These are phyloP conservation scores for Tetranychus truncatus DNA, from an alignment of 2,888 invertebrate genomes.

Conservation along the genomic window DNA sequence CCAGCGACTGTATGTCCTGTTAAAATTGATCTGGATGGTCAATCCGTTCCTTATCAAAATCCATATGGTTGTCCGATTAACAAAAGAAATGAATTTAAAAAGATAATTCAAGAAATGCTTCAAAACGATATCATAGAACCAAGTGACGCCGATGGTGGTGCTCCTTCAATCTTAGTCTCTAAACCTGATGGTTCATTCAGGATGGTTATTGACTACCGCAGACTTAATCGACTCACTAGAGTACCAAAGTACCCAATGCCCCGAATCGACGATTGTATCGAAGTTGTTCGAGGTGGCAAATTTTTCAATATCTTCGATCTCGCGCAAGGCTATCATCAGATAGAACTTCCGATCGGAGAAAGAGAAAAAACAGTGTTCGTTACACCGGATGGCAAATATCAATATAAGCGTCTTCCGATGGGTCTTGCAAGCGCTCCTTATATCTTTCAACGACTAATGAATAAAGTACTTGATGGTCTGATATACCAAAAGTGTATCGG, in stretches of 20 bases:
- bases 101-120: background rate
- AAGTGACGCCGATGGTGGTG: background rate
- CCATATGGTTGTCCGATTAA: background rate
- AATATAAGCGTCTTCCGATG: no score
- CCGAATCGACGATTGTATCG: background rate
- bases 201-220: background rate
- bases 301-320: no score
- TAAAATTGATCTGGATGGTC: background rate
- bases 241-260: background rate
- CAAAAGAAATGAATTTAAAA: background rate
- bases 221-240: background rate
- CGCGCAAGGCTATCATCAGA: no score
- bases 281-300: background rate
- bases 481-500: no score
- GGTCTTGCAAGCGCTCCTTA: no score
- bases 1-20: background rate
- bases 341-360: no score
- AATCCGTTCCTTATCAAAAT: background rate
- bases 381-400: no score
- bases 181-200: background rate
- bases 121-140: background rate
- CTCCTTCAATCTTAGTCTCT: background rate
- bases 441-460: no score
- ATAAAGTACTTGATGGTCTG: no score
- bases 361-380: no score